A percentile compares a stretch with the other conserved stretches of the same genome.
Evolutionary conservation across 2,888 invertebrate species (phyloP).

Genomic region (Callosobruchus maculatus): DNA sequence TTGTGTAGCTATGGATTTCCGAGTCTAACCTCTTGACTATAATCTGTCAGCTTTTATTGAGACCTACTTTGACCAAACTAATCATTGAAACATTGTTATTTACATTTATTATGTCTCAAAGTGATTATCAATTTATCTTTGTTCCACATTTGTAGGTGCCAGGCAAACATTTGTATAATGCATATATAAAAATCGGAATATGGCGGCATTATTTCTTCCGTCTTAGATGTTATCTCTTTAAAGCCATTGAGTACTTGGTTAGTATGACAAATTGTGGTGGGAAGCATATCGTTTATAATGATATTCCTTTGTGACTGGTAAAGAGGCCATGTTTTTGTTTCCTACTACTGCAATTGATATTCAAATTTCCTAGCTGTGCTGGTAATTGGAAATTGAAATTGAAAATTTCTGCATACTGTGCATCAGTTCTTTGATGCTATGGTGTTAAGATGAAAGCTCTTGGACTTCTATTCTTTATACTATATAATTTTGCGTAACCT

Average conservation of each 20-base stretch:
- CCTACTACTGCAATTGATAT: background rate
- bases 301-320: background rate
- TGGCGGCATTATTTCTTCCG: background rate
- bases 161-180: background rate
- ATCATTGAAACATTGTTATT: background rate
- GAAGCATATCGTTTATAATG: background rate
- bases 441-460: no score
- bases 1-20: no score
- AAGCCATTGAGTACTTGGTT: background rate
- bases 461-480: no score
- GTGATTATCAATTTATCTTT: background rate
- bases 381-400: no score
- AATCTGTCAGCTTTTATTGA: no score
- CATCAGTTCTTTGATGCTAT: no score
- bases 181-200: background rate
- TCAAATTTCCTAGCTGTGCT: no score
- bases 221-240: background rate
- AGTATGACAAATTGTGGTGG: background rate
- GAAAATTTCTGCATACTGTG: no score
- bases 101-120: background rate
- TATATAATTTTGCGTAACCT: no score
- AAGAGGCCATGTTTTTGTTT: background rate
- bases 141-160: background rate
- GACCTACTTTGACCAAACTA: no score
- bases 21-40: no score